Conservation (phyloP, 2,888 invertebrate species). For the Limnephilus marmoratus region DNA sequence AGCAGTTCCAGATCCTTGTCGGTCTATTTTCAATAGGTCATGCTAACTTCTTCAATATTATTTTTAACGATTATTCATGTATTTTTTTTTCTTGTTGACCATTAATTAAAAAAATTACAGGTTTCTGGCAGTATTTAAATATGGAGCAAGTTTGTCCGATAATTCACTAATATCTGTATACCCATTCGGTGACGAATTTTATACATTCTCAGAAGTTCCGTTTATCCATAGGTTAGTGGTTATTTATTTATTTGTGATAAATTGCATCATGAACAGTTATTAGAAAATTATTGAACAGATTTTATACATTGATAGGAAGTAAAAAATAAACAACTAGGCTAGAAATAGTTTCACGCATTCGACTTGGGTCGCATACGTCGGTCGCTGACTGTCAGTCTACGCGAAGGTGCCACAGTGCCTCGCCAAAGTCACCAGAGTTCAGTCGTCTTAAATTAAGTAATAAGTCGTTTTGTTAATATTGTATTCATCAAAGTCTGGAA, state of each 20-base stretch:
- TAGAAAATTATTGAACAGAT: neutral
- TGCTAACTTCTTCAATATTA: neutral
- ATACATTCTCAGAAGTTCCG: constrained; percentile 90
- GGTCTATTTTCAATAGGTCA: constrained; percentile 82
- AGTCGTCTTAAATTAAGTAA: too few relatives aligned
- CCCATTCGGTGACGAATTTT: constrained; percentile 92
- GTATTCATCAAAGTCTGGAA: too few relatives aligned
- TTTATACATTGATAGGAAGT: too few relatives aligned
- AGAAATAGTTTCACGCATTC: too few relatives aligned
- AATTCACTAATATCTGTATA: constrained; percentile 95
- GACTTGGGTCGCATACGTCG: too few relatives aligned
- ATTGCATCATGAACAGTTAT: neutral
- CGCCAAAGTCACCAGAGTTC: too few relatives aligned
- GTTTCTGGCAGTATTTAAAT: constrained; percentile 83
- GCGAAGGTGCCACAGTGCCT: too few relatives aligned
- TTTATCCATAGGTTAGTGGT: constrained; percentile 82
- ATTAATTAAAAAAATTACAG: constrained; percentile 70
- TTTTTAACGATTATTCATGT: neutral
- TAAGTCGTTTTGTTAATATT: too few relatives aligned
- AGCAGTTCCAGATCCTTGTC: constrained; percentile 87
- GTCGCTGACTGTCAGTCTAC: too few relatives aligned
- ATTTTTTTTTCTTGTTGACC: neutral
- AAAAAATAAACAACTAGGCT: too few relatives aligned
- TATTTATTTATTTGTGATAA: neutral
- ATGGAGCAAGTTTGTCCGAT: constrained; percentile 83